Evolutionary conservation across 2,797 vertebrate species (phyloP).

Genomic region (Cossypha caffra): DNA sequence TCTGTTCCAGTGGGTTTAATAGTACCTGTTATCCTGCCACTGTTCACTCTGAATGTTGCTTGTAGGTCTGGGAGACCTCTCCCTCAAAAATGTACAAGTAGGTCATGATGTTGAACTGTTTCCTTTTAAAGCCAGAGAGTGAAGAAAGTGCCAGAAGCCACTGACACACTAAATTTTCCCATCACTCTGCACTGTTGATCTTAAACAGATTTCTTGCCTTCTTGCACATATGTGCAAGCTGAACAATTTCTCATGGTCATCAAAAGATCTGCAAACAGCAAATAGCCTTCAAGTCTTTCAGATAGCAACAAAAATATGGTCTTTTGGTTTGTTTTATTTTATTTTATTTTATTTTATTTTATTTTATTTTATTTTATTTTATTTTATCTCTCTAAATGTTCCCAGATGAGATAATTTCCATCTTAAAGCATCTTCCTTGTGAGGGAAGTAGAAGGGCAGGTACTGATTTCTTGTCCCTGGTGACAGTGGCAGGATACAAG

Average conservation of each 20-base stretch:
- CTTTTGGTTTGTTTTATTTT: not conserved
- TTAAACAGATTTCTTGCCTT: not conserved
- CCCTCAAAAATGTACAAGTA: not conserved
- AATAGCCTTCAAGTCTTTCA: not conserved
- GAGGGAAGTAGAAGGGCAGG: not conserved
- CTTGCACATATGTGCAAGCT: not conserved
- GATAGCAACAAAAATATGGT: not conserved
- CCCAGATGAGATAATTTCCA: not conserved
- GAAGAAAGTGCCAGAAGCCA: not conserved
- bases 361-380: not conserved
- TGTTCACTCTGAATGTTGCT: not conserved
- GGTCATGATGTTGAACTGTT: not conserved
- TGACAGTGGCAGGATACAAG: not conserved
- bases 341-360: no score
- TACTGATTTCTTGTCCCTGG: not conserved
- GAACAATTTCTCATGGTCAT: not conserved
- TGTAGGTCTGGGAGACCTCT: not conserved
- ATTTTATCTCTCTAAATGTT: not conserved
- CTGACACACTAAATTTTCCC: not conserved
- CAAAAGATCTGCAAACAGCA: not conserved
- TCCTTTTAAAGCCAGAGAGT: not conserved
- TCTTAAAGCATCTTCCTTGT: rapidly evolving
- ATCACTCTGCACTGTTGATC: rapidly evolving
- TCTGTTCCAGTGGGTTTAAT: not conserved
- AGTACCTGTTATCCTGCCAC: not conserved